These are phyloP conservation scores for Osmerus mordax DNA, from an alignment of 2,113 vertebrate genomes.

Conservation along the genomic window DNA sequence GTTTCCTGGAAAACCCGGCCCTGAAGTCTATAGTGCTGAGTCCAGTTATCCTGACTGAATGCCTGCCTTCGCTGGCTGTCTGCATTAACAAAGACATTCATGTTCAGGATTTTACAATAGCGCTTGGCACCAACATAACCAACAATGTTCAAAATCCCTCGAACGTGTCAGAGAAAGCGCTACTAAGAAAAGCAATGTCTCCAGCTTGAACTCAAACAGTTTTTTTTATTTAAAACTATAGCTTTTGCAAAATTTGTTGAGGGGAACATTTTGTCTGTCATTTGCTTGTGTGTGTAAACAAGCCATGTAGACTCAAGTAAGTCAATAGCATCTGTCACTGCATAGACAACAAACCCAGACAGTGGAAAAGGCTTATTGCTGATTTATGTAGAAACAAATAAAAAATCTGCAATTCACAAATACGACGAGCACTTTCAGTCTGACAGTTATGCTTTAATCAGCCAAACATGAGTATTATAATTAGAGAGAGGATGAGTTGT, in stretches of 20 bases:
- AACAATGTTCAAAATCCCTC: too few species aligned
- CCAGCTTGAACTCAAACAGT: too few species aligned
- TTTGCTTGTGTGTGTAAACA: slow-evolving; percentile 33
- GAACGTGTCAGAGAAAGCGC: too few species aligned
- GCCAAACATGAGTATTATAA: slow-evolving; percentile 54
- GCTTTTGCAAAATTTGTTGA: too few species aligned
- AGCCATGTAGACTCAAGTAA: slow-evolving; percentile 17
- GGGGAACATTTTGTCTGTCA: too few species aligned
- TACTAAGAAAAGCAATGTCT: too few species aligned
- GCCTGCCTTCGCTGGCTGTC: slow-evolving; percentile 88
- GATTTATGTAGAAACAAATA: slow-evolving; percentile 19
- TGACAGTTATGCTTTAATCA: slow-evolving; percentile 49
- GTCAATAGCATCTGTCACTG: slow-evolving; percentile 15
- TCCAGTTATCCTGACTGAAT: slow-evolving; percentile 92
- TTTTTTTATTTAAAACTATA: too few species aligned
- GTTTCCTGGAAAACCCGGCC: slow-evolving; percentile 88
- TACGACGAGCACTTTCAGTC: slow-evolving; percentile 35
- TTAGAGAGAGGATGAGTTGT: slow-evolving; percentile 40
- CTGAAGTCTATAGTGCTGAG: slow-evolving; percentile 97
- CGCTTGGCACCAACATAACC: not conserved
- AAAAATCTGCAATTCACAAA: slow-evolving; percentile 42
- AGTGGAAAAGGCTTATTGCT: slow-evolving; percentile 11
- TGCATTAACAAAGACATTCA: slow-evolving; percentile 51
- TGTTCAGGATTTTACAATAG: not conserved
- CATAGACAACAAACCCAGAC: not conserved